phyloP scores from a whole-genome alignment of 2,888 invertebrate species.

The Napeogenes inachia region DNA sequence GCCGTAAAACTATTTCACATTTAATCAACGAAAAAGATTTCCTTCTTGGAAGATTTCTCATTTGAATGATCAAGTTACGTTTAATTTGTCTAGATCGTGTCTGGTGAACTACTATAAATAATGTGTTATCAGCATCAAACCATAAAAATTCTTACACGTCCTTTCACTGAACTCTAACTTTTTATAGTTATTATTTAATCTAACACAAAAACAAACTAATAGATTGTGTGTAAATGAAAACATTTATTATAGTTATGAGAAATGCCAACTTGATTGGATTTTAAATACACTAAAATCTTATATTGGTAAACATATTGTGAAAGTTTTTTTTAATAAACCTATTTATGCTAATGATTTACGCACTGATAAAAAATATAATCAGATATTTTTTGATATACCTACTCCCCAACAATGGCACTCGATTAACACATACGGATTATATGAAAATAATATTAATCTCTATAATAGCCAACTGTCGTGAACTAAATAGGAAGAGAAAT shows the following conservation, averaged over 20 bases:
- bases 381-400: too few species aligned
- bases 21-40: slow-evolving; percentile 18
- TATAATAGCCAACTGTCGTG: slow-evolving; percentile 31
- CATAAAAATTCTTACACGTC: slow-evolving; percentile 74
- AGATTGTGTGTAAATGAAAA: too few species aligned
- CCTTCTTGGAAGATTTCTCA: slow-evolving; percentile 48
- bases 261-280: too few species aligned
- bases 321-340: too few species aligned
- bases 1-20: slow-evolving; percentile 14
- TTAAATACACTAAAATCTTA: too few species aligned
- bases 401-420: too few species aligned
- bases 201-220: slow-evolving; percentile 12
- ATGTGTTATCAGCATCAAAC: slow-evolving; percentile 67
- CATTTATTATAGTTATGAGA: too few species aligned
- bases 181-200: slow-evolving; percentile 48
- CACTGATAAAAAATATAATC: too few species aligned
- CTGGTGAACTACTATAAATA: slow-evolving; percentile 65
- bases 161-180: slow-evolving; percentile 57
- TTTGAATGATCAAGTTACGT: slow-evolving; percentile 67
- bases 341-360: too few species aligned
- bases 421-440: too few species aligned
- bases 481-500: slow-evolving; percentile 43
- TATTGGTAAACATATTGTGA: too few species aligned
- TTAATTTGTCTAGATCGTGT: slow-evolving; percentile 75
- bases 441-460: slow-evolving; percentile 3